Percentiles rank a stretch among this genome's conserved stretches.
These are phyloP conservation scores for Protonemura montana DNA, from an alignment of 2,888 invertebrate species.

Conservation along the genomic window DNA sequence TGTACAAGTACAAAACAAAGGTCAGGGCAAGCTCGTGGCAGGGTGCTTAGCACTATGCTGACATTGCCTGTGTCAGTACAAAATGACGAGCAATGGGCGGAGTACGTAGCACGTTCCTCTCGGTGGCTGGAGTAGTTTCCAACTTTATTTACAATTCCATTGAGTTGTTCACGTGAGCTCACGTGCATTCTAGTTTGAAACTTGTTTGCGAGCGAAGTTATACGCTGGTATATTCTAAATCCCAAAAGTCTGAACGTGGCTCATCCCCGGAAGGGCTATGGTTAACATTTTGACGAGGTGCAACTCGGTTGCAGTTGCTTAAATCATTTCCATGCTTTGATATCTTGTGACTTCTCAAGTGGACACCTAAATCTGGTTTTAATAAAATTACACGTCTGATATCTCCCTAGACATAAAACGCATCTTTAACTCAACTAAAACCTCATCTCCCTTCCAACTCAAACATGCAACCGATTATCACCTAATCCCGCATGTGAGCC, in stretches of 20 bases:
- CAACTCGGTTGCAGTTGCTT: neutral
- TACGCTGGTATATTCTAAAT: neutral
- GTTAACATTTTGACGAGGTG: neutral
- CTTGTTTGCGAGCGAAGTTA: neutral
- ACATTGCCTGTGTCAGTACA: neutral
- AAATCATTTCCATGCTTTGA: neutral
- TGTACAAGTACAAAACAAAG: no score
- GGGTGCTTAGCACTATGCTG: no score
- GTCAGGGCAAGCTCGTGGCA: no score
- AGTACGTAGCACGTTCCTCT: neutral
- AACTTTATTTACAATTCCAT: neutral
- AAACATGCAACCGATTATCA: conserved; percentile 4
- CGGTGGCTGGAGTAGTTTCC: neutral
- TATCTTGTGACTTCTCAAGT: no score
- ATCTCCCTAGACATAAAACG: neutral
- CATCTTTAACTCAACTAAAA: neutral
- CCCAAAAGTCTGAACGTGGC: neutral
- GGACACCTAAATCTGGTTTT: neutral
- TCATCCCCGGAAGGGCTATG: neutral
- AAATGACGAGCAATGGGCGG: neutral
- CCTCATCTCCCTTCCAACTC: neutral
- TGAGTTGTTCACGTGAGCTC: neutral
- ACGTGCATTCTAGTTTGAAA: neutral
- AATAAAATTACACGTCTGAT: neutral
- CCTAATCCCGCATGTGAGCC: conserved; percentile 7